A percentile compares a stretch with the other conserved stretches of the same genome.
Conservation (phyloP, 2,888 invertebrate genomes). For the Megastigmus dorsalis region DNA sequence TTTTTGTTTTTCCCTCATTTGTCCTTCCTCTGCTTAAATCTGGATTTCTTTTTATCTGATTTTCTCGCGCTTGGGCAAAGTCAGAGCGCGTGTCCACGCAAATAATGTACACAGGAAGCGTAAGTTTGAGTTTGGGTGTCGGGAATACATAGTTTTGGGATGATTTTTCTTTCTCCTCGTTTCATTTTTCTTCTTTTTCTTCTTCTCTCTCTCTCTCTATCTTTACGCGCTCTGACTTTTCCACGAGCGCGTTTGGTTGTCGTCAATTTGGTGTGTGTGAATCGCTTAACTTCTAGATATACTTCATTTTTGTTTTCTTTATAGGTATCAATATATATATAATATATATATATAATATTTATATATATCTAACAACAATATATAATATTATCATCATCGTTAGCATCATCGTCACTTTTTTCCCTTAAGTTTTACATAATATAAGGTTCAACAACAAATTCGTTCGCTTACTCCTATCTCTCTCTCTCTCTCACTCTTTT, state of each 20-base stretch:
- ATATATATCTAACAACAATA: conserved; percentile 74
- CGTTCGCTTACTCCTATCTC: conserved; percentile 61
- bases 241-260: not conserved
- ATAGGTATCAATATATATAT: conserved; percentile 67
- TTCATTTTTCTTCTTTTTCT: not conserved
- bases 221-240: conserved; percentile 14
- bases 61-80: conserved; percentile 17
- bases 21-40: not conserved
- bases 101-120: not conserved
- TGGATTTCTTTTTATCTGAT: not conserved
- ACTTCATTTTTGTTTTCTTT: conserved; percentile 61
- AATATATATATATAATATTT: conserved; percentile 61
- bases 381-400: conserved; percentile 70
- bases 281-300: conserved; percentile 62
- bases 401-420: conserved; percentile 58
- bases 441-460: conserved; percentile 71
- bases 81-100: conserved; percentile 5
- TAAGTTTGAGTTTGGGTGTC: not conserved
- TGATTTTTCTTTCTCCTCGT: no score
- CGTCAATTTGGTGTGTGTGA: conserved; percentile 46
- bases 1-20: not conserved
- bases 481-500: conserved; percentile 15
- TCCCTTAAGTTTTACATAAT: conserved; percentile 64
- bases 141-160: not conserved
- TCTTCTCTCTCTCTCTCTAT: no score